Conservation (phyloP, 2,888 invertebrate genomes). For the Drosophila birchii region DNA sequence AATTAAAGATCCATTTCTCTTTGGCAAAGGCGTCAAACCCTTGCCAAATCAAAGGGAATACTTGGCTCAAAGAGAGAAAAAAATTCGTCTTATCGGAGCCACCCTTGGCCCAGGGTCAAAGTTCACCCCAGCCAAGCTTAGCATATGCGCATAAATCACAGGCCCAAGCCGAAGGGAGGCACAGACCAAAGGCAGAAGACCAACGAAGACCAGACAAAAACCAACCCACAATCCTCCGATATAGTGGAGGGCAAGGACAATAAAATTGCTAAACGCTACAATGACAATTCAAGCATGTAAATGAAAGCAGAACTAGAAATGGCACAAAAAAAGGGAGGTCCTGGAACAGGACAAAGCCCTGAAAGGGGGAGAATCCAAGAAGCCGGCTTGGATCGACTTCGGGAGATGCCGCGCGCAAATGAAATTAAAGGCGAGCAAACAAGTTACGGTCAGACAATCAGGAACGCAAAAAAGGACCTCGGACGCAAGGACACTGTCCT, state of each 20-base stretch:
- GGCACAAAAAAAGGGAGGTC: conserved; percentile 23
- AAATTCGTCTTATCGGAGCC: conserved; percentile 36
- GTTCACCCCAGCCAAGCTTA: conserved; percentile 53
- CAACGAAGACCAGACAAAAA: conserved; percentile 37
- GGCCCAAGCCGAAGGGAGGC: conserved; percentile 42
- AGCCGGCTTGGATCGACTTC: conserved; percentile 9
- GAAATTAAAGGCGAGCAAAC: conserved; percentile 83
- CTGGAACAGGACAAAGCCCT: conserved; percentile 34
- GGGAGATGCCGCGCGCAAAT: conserved; percentile 68
- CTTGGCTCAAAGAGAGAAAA: conserved; percentile 36
- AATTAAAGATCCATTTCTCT: conserved; percentile 74
- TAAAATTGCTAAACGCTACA: conserved; percentile 81
- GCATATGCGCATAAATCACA: conserved; percentile 81
- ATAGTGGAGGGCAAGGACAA: conserved; percentile 58
- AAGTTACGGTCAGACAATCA: conserved; percentile 81
- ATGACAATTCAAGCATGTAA: conserved; percentile 81
- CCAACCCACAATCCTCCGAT: conserved; percentile 17
- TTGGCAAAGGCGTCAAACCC: conserved; percentile 60
- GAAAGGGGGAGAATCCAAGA: conserved; percentile 27
- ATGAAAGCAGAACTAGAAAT: conserved; percentile 65
- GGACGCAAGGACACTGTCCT: conserved; percentile 54
- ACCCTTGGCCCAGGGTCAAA: conserved; percentile 72
- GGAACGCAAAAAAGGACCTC: conserved; percentile 72
- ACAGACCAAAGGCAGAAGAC: conserved; percentile 21
- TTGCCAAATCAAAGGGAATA: conserved; percentile 51